A percentile compares a stretch with the other conserved stretches of the same genome.
Evolutionary conservation across 2,113 vertebrate genomes (phyloP).

Genomic region (Myrmecobius fasciatus): DNA sequence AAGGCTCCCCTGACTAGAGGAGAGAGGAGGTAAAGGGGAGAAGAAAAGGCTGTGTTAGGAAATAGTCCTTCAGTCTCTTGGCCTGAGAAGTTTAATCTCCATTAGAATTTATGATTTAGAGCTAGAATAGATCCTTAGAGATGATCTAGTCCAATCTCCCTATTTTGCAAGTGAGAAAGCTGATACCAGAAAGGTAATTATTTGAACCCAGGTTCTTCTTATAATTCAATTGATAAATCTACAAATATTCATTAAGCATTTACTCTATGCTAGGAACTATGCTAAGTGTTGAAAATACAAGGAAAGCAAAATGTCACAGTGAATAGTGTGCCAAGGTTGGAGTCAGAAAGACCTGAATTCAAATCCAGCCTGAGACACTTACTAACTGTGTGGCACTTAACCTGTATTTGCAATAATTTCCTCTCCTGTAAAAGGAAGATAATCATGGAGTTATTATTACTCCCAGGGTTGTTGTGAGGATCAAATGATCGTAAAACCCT

Average conservation of each 20-base stretch:
- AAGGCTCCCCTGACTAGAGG: neutral
- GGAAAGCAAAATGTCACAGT: neutral
- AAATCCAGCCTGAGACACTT: neutral
- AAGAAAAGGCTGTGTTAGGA: neutral
- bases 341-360: neutral
- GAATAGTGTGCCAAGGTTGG: neutral
- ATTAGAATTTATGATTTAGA: neutral
- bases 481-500: neutral
- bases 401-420: neutral
- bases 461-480: neutral
- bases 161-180: neutral
- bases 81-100: neutral
- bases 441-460: neutral
- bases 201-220: neutral
- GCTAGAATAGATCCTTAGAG: neutral
- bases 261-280: neutral
- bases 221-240: neutral
- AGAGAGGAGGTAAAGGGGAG: neutral
- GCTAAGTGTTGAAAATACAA: neutral
- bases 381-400: neutral
- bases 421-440: neutral
- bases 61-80: neutral
- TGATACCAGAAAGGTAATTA: neutral
- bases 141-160: neutral
- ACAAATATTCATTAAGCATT: neutral